phyloP scores from a whole-genome alignment of 2,888 invertebrate species.

The Thumatha senex region DNA sequence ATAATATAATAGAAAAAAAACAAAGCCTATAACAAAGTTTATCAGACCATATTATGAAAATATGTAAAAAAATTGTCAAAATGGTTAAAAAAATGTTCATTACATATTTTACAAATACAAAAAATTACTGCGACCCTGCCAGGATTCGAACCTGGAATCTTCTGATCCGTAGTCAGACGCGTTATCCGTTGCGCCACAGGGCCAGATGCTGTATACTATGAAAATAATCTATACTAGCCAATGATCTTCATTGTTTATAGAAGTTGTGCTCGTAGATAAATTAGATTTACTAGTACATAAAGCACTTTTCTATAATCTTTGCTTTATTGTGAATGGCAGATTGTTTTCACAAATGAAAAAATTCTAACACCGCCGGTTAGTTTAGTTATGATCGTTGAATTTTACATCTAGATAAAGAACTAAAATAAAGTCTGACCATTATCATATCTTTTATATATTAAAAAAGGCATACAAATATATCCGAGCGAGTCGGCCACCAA shows the following conservation, averaged over 20 bases:
- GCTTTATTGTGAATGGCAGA: too few relatives aligned
- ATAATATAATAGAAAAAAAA: too few relatives aligned
- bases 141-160: slow-evolving; percentile 88
- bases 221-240: slow-evolving; percentile 36
- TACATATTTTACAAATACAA: slow-evolving; percentile 21
- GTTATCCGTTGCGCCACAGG: slow-evolving; percentile 87
- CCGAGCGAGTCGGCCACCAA: slow-evolving; percentile 16
- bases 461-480: slow-evolving; percentile 28
- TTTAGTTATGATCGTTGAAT: background rate
- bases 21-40: too few relatives aligned
- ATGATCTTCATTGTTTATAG: too few relatives aligned
- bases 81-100: too few relatives aligned
- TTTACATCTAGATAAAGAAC: slow-evolving; percentile 36
- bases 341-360: too few relatives aligned
- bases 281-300: too few relatives aligned
- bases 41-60: background rate
- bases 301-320: too few relatives aligned
- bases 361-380: too few relatives aligned
- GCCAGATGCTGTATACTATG: slow-evolving; percentile 38
- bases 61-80: background rate
- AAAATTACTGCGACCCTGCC: slow-evolving; percentile 76
- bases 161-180: slow-evolving; percentile 89
- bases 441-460: slow-evolving; percentile 24
- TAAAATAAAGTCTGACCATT: slow-evolving; percentile 36
- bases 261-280: too few relatives aligned